Evolutionary conservation across 2,888 invertebrate genomes (phyloP).

Genomic region (Xanthorhoe designata): DNA sequence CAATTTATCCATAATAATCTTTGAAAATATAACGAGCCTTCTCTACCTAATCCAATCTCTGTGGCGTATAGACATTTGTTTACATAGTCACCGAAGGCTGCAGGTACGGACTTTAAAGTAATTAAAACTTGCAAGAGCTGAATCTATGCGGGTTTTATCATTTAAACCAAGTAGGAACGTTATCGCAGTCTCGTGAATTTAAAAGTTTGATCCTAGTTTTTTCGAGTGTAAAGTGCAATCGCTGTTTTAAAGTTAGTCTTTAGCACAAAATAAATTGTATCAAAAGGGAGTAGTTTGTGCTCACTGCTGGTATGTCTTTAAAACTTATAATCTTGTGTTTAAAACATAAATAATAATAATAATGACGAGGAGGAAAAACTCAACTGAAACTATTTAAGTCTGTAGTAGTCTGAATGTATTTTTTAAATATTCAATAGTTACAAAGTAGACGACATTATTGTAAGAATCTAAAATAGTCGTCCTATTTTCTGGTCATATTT

Average conservation of each 20-base stretch:
- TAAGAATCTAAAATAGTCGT: too few species aligned
- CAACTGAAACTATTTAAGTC: too few species aligned
- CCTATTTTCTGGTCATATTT: too few species aligned
- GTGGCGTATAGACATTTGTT: conserved; percentile 38
- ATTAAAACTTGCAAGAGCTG: conserved; percentile 64
- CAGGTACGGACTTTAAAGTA: conserved; percentile 55
- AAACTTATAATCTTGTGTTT: too few species aligned
- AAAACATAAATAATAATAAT: too few species aligned
- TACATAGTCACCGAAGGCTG: conserved; percentile 43
- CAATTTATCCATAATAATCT: too few species aligned
- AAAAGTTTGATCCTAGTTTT: conserved; percentile 33
- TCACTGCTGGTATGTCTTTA: neutral
- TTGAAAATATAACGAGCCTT: neutral
- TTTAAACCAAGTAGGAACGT: conserved; percentile 36
- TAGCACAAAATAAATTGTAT: conserved; percentile 1
- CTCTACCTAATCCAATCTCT: conserved; percentile 20
- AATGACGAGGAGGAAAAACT: too few species aligned
- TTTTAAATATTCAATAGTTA: too few species aligned
- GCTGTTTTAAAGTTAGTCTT: neutral
- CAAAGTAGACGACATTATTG: too few species aligned
- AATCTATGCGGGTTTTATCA: conserved; percentile 43
- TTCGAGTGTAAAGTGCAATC: conserved; percentile 4
- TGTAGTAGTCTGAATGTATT: too few species aligned
- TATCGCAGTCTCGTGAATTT: conserved; percentile 34
- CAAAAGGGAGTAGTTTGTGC: neutral